These are phyloP conservation scores for Polypterus senegalus DNA, from an alignment of 2,113 vertebrate species.

Conservation along the genomic window DNA sequence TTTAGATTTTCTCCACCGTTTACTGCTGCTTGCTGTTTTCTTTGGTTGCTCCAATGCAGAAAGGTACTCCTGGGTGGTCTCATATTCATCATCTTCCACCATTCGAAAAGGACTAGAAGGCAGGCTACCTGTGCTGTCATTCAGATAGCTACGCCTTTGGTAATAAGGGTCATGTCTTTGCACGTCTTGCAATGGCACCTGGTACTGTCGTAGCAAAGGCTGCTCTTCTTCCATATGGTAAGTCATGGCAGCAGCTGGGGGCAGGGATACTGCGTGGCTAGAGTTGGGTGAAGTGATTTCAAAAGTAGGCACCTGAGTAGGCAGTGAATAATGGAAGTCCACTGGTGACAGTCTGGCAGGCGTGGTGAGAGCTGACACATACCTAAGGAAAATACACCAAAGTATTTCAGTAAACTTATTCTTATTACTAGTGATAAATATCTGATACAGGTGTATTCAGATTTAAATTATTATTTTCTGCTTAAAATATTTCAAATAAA, in stretches of 20 bases:
- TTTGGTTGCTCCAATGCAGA: constrained; percentile 75
- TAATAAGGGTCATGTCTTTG: constrained; percentile 81
- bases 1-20: constrained; percentile 80
- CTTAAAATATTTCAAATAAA: too few species aligned
- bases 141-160: constrained; percentile 76
- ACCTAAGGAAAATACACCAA: constrained; percentile 52
- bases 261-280: constrained; percentile 78
- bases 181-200: constrained; percentile 69
- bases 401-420: too few species aligned
- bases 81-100: constrained; percentile 85
- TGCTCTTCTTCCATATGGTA: constrained; percentile 81
- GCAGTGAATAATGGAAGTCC: constrained; percentile 88
- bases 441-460: too few species aligned
- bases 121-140: constrained; percentile 83
- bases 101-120: constrained; percentile 85
- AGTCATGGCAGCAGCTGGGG: constrained; percentile 71
- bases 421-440: too few species aligned
- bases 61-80: constrained; percentile 91
- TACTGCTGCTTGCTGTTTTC: constrained; percentile 60
- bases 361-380: constrained; percentile 91
- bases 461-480: too few species aligned
- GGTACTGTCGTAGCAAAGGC: constrained; percentile 75
- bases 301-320: constrained; percentile 86
- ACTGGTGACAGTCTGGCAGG: constrained; percentile 88
- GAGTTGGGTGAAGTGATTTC: constrained; percentile 93